A percentile compares a stretch with the other conserved stretches of the same genome.
These are phyloP conservation scores for Ptychobarbus kaznakovi DNA, from an alignment of 2,797 vertebrate genomes.

Conservation along the genomic window DNA sequence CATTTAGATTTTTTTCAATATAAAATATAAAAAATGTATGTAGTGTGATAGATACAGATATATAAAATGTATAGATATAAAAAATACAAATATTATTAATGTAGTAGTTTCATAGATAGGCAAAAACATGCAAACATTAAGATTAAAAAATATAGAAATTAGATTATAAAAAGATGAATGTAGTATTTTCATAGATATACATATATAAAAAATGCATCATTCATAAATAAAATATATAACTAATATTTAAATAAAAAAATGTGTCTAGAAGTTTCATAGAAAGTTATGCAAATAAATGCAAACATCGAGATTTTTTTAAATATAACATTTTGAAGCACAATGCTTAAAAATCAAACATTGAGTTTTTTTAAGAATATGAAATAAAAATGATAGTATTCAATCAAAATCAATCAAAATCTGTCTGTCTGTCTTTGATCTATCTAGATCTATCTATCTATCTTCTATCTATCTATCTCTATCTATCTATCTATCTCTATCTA, in stretches of 20 bases:
- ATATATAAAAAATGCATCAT: background rate
- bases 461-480: background rate
- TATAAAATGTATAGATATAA: background rate
- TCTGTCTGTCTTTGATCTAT: too few relatives aligned
- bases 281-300: background rate
- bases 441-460: background rate
- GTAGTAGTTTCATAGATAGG: background rate
- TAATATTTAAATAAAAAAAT: background rate
- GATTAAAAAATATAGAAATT: background rate
- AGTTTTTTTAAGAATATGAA: background rate
- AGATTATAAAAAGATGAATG: background rate
- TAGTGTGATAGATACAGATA: background rate
- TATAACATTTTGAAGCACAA: too few relatives aligned
- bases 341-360: too few relatives aligned
- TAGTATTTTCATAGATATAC: background rate
- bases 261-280: background rate
- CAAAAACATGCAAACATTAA: too few relatives aligned
- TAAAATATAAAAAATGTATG: too few relatives aligned
- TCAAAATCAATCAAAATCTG: too few relatives aligned
- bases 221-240: background rate
- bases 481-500: background rate
- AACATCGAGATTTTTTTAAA: background rate
- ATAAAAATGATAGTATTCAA: background rate
- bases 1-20: background rate
- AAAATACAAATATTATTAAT: background rate